These are phyloP conservation scores for Therioaphis trifolii DNA, from an alignment of 2,888 invertebrate genomes.

Conservation along the genomic window DNA sequence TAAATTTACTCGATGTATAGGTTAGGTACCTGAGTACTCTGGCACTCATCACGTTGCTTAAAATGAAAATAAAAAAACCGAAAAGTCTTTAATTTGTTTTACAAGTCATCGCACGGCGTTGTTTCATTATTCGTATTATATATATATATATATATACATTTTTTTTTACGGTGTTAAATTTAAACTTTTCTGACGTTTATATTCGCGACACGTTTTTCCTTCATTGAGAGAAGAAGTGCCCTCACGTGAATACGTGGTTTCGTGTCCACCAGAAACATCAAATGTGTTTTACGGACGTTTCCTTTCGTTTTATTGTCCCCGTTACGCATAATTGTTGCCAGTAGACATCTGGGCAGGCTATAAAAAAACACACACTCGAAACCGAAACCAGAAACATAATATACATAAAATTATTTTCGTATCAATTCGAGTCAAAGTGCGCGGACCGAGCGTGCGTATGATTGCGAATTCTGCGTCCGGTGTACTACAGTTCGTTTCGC, in stretches of 20 bases:
- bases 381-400: conserved; percentile 12
- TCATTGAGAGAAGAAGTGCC: not conserved
- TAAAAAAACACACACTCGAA: not conserved
- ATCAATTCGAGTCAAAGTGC: too few relatives aligned
- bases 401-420: conserved; percentile 1
- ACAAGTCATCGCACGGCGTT: conserved; percentile 19
- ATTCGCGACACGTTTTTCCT: conserved; percentile 32
- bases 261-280: conserved; percentile 5
- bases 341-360: conserved; percentile 8
- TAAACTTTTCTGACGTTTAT: conserved; percentile 18
- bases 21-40: too few relatives aligned
- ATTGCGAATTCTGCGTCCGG: too few relatives aligned
- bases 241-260: conserved; percentile 2
- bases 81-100: conserved; percentile 24
- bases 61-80: not conserved
- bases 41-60: not conserved
- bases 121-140: conserved; percentile 45
- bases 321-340: conserved; percentile 16
- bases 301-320: conserved; percentile 26
- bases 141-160: not conserved
- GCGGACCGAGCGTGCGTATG: too few relatives aligned
- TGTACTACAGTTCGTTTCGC: not conserved
- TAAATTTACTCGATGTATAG: not conserved
- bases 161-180: conserved; percentile 21
- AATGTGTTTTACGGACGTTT: conserved; percentile 23